Conservation (phyloP, 2,888 invertebrate genomes). For the Zaprionus bogoriensis region DNA sequence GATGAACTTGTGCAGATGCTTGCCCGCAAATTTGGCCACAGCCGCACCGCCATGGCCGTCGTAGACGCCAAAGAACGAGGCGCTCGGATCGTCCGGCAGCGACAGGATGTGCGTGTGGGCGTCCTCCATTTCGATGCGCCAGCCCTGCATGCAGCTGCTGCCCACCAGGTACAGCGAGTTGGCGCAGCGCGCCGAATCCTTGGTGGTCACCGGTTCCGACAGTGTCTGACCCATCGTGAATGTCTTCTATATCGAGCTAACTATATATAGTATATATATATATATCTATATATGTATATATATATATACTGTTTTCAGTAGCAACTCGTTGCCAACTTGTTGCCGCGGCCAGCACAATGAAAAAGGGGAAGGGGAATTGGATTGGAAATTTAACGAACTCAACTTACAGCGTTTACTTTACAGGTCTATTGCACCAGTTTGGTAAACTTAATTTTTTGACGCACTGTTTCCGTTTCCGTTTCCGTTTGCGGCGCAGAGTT, state of each 20-base stretch:
- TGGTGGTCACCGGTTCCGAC: slow-evolving; percentile 97
- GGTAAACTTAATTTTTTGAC: slow-evolving; percentile 36
- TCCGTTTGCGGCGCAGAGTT: too few relatives aligned
- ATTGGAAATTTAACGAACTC: slow-evolving; percentile 21
- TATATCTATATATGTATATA: not conserved
- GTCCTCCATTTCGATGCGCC: slow-evolving; percentile 99
- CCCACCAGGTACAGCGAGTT: slow-evolving; percentile 89
- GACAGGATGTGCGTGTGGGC: slow-evolving; percentile 98
- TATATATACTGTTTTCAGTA: not conserved
- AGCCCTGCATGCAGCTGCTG: slow-evolving; percentile 99
- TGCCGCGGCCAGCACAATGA: slow-evolving; percentile 1
- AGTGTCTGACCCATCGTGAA: slow-evolving; percentile 99
- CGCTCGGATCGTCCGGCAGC: slow-evolving; percentile 94
- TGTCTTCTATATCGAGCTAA: not conserved
- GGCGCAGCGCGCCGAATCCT: slow-evolving; percentile 91
- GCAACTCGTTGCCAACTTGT: not conserved
- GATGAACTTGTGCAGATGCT: slow-evolving; percentile 96
- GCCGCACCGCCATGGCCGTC: slow-evolving; percentile 89
- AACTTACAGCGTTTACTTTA: slow-evolving; percentile 42
- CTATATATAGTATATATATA: not conserved
- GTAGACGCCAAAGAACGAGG: slow-evolving; percentile 98
- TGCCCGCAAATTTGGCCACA: slow-evolving; percentile 97
- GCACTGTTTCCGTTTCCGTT: too few relatives aligned
- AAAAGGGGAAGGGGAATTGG: slow-evolving; percentile 4
- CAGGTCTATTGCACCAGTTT: slow-evolving; percentile 17